Conservation (phyloP, 2,888 invertebrate genomes). For the Clitarchus hookeri region DNA sequence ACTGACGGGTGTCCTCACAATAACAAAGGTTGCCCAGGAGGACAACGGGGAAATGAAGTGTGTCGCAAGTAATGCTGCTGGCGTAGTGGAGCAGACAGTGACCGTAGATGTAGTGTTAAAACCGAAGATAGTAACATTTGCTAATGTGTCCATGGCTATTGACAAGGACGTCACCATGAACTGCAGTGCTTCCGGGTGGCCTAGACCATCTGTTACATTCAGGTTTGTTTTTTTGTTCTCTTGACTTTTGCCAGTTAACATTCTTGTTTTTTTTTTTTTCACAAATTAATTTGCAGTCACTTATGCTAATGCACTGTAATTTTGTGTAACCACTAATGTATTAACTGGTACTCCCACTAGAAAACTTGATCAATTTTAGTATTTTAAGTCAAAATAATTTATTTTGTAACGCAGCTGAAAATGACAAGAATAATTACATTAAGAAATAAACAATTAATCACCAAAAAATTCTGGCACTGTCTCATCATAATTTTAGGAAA, state of each 20-base stretch:
- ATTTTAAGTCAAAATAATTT: too few species aligned
- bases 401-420: too few species aligned
- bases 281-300: background rate
- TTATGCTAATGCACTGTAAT: too few species aligned
- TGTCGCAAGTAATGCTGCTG: conserved; percentile 78
- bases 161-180: conserved; percentile 67
- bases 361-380: too few species aligned
- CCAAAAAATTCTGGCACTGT: too few species aligned
- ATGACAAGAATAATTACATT: too few species aligned
- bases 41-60: conserved; percentile 84
- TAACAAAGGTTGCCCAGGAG: conserved; percentile 70
- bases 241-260: background rate
- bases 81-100: conserved; percentile 68
- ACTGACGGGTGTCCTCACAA: conserved; percentile 66
- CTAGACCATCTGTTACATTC: conserved; percentile 79
- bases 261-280: conserved; percentile 28
- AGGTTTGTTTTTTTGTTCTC: conserved; percentile 44
- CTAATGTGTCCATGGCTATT: conserved; percentile 71
- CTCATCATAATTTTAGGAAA: too few species aligned
- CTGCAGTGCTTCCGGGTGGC: conserved; percentile 80
- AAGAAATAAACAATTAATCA: too few species aligned
- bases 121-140: conserved; percentile 78
- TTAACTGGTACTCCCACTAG: too few species aligned
- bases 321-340: too few species aligned
- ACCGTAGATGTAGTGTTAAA: conserved; percentile 72